phyloP scores from a whole-genome alignment of 2,888 invertebrate species.

The Drosophila melanocephala region DNA sequence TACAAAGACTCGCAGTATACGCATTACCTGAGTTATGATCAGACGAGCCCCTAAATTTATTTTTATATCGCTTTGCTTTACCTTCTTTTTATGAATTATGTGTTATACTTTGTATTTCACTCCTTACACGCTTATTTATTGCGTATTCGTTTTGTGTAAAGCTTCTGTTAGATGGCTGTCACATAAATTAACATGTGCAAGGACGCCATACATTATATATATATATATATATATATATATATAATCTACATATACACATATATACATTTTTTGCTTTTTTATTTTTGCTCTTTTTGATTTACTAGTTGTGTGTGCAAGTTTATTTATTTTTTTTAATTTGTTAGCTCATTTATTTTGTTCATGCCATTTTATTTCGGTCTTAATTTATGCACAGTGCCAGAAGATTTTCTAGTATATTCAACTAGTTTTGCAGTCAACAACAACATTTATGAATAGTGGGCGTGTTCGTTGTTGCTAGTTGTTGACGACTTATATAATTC shows the following conservation, averaged over 20 bases:
- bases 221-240: constrained; percentile 22
- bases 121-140: constrained; percentile 51
- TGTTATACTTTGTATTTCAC: constrained; percentile 5
- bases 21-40: neutral
- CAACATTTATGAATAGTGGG: constrained; percentile 54
- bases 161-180: constrained; percentile 21
- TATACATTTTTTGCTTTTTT: constrained; percentile 2
- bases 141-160: constrained; percentile 9
- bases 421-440: constrained; percentile 42
- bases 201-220: constrained; percentile 53
- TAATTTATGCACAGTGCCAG: constrained; percentile 70
- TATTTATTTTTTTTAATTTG: constrained; percentile 37
- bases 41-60: constrained; percentile 59
- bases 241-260: constrained; percentile 14
- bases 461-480: constrained; percentile 51
- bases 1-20: neutral
- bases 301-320: neutral
- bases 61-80: neutral
- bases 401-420: constrained; percentile 39
- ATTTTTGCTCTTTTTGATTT: constrained; percentile 5
- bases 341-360: constrained; percentile 56
- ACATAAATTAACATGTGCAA: constrained; percentile 49
- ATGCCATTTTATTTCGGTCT: constrained; percentile 44
- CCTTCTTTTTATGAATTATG: constrained; percentile 5
- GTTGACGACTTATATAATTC: constrained; percentile 45